Percentiles rank a stretch among this genome's conserved stretches.
Evolutionary conservation across 1,140 invertebrate species (phyloP).

Genomic region (Hyphantria cunea): DNA sequence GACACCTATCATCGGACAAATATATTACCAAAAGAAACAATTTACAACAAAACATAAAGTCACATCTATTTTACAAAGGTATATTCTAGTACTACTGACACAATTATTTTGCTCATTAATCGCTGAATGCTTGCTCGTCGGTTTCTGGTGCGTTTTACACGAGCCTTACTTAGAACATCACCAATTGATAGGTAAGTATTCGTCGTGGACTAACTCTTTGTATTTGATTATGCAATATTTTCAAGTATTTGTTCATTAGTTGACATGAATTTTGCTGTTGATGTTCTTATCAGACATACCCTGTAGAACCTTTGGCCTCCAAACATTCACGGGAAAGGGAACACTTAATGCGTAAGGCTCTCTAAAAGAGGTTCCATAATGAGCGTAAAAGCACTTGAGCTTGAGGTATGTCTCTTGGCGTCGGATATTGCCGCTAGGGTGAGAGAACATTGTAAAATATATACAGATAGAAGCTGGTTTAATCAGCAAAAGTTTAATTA

Average conservation of each 20-base stretch:
- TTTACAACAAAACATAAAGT: conserved; percentile 14
- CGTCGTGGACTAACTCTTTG: too few species aligned
- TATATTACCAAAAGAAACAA: conserved; percentile 19
- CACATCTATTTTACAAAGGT: too few species aligned
- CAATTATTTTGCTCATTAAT: too few species aligned
- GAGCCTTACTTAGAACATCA: too few species aligned
- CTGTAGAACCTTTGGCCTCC: conserved; percentile 20
- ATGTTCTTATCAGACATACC: conserved; percentile 23
- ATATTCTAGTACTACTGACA: too few species aligned
- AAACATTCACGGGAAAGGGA: conserved; percentile 16
- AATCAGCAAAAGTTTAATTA: too few species aligned
- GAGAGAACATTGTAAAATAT: too few species aligned
- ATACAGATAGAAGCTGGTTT: too few species aligned
- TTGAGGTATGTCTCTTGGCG: conserved; percentile 19
- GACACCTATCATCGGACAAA: conserved; percentile 24
- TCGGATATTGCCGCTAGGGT: conserved; percentile 8
- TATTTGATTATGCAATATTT: too few species aligned
- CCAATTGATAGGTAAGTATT: too few species aligned
- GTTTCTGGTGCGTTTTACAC: too few species aligned
- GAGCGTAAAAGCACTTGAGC: conserved; percentile 22
- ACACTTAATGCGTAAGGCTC: conserved; percentile 15
- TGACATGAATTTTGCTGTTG: conserved; percentile 10
- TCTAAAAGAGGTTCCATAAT: conserved; percentile 22
- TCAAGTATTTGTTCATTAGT: conserved; percentile 11
- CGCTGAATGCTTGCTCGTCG: too few species aligned